Percentiles rank a stretch among this genome's conserved stretches.
Evolutionary conservation across 2,113 vertebrate species (phyloP).

Genomic region (Onychostruthus taczanowskii): DNA sequence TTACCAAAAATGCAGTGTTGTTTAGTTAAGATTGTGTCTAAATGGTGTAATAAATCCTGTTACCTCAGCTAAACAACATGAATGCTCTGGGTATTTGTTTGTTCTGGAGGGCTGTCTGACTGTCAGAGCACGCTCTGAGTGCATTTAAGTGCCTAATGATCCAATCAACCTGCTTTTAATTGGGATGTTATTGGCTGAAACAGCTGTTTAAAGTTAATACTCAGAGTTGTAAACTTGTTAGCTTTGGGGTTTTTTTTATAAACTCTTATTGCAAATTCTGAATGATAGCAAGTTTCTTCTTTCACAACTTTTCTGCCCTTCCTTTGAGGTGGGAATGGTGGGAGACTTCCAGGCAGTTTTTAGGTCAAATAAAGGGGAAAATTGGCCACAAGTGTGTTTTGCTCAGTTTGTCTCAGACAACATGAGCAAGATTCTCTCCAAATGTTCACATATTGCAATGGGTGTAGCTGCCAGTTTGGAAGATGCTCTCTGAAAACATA

Average conservation of each 20-base stretch:
- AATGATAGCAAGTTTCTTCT: background rate
- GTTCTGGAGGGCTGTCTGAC: background rate
- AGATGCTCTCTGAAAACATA: background rate
- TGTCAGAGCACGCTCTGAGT: background rate
- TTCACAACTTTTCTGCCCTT: background rate
- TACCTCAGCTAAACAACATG: background rate
- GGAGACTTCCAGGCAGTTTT: background rate
- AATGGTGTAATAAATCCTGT: background rate
- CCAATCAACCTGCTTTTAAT: slow-evolving; percentile 19
- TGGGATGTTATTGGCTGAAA: slow-evolving; percentile 14
- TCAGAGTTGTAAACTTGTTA: background rate
- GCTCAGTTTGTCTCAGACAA: background rate
- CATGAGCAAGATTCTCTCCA: background rate
- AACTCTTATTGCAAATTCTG: background rate
- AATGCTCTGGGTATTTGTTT: background rate
- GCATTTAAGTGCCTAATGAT: slow-evolving; percentile 3
- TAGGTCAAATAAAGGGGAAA: background rate
- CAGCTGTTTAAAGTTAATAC: background rate
- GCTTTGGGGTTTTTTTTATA: background rate
- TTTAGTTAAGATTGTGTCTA: background rate
- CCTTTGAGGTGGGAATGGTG: background rate
- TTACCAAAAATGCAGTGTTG: background rate
- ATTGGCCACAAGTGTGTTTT: background rate
- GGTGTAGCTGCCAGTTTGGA: background rate
- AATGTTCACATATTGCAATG: fast-evolving